Evolutionary conservation across 2,797 vertebrate species (phyloP), one percentile per base, ranked within the genome.

Genomic region (Brachyrhaphis roseni): DNA sequence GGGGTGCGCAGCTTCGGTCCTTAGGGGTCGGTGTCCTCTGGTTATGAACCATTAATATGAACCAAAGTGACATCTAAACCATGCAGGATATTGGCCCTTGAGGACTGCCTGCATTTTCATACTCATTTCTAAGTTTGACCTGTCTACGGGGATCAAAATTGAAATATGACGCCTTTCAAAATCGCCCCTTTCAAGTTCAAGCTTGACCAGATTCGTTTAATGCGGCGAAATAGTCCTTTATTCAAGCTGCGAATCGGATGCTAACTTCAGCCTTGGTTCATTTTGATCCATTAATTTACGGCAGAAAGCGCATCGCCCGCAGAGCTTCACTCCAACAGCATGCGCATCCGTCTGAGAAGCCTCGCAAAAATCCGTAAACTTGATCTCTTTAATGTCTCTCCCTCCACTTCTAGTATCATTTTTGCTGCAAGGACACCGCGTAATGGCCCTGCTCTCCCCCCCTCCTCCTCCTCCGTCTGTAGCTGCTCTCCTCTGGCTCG

Each of bases 391-490:
- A 53, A 74, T 57, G 80, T 83, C 86, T 78, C 78, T 72, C 83
- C 70, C 77, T 62, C 49, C 75, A 78, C 74, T 76, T 74, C 43
- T 62, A 55, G 59, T 49, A 77, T 74, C 49, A 11, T 71, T 82
- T 78, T 87, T 87, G 88, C 87, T 92, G 90, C 94, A 95, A 96
- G 94, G 94, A 93, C 95, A 94, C 88, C 89, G 91, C 91, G 90
- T 82, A 85, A 76, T 83, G 31, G 43, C 68, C 28, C 73, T n/a
- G 64, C 85, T 76, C 88, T 82, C 87, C 20, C 45, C 49, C 87
- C 20, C 45, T 41, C 47, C 51, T 71, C 46, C 75, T 87, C 92
- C 90, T 82, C 86, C 82, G 82, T 86, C 91, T 89, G 84, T 85
- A 86, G 86, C 90, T 89, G 89, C 88, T 85, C 88, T 84, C 83